Conservation (phyloP, 2,113 vertebrate species). For the Ibidorhyncha struthersii region DNA sequence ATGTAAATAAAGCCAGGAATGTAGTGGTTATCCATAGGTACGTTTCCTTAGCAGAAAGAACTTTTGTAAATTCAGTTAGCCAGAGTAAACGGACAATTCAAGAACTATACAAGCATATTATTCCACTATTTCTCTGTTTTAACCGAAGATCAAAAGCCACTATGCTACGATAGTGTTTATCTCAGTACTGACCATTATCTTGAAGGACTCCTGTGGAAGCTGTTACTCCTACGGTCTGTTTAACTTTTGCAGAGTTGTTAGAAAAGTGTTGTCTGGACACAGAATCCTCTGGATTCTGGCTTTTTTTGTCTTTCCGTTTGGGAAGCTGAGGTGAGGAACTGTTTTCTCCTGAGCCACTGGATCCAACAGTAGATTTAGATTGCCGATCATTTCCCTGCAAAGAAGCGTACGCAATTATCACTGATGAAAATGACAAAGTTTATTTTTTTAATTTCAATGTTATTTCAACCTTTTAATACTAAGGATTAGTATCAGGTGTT, state of each 20-base stretch:
- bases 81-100: background rate
- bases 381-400: conserved; percentile 73
- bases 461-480: background rate
- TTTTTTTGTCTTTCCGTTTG: conserved; percentile 74
- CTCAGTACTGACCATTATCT: conserved; percentile 75
- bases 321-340: conserved; percentile 75
- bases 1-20: background rate
- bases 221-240: conserved; percentile 72
- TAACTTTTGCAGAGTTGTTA: conserved; percentile 72
- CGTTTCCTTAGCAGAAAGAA: background rate
- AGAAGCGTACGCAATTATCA: background rate
- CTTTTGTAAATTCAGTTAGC: background rate
- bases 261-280: conserved; percentile 71
- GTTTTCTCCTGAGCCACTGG: conserved; percentile 72
- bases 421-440: background rate
- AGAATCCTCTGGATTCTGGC: conserved; percentile 69
- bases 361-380: conserved; percentile 76
- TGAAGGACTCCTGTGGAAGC: conserved; percentile 40
- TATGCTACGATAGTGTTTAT: background rate
- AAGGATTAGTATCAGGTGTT: background rate
- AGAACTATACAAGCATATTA: background rate
- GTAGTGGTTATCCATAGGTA: background rate
- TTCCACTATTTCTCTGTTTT: background rate
- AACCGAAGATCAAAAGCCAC: background rate
- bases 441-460: background rate